A percentile compares a stretch with the other conserved stretches of the same genome.
Conservation (phyloP, 2,113 vertebrate genomes). For the Meriones unguiculatus region DNA sequence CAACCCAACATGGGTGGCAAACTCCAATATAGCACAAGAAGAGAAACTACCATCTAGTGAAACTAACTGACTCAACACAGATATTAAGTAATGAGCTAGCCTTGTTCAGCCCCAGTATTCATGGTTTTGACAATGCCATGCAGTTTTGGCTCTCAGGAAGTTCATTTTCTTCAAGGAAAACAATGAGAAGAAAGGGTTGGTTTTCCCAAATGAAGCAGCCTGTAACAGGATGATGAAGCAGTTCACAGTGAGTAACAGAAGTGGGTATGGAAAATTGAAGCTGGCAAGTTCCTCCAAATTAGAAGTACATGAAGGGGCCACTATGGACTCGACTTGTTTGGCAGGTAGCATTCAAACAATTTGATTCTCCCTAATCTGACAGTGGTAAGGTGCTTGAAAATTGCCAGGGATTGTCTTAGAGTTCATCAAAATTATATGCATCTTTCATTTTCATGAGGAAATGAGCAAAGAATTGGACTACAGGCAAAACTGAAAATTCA, state of each 20-base stretch:
- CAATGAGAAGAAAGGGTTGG: not conserved
- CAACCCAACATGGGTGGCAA: not conserved
- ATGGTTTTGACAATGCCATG: not conserved
- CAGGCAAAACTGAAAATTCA: not conserved
- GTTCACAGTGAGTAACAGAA: not conserved
- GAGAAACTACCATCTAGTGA: not conserved
- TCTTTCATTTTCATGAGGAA: not conserved
- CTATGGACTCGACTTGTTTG: not conserved
- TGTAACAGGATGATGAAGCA: not conserved
- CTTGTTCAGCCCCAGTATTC: not conserved
- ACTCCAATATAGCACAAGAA: not conserved
- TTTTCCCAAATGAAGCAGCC: not conserved
- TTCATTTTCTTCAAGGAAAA: not conserved
- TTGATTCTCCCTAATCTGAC: slow-evolving; percentile 8
- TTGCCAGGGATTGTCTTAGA: not conserved
- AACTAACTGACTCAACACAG: not conserved
- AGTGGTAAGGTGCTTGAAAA: not conserved
- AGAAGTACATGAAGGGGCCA: not conserved
- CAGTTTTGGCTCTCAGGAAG: not conserved
- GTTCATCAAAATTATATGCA: not conserved
- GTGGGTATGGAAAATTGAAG: not conserved
- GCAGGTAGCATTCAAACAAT: not conserved
- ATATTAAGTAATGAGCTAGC: not conserved
- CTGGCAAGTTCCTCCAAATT: not conserved
- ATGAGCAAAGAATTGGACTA: not conserved